Percentiles rank a stretch among this genome's conserved stretches.
These are phyloP conservation scores for Pluvianellus socialis DNA, from an alignment of 2,113 vertebrate genomes.

Conservation along the genomic window DNA sequence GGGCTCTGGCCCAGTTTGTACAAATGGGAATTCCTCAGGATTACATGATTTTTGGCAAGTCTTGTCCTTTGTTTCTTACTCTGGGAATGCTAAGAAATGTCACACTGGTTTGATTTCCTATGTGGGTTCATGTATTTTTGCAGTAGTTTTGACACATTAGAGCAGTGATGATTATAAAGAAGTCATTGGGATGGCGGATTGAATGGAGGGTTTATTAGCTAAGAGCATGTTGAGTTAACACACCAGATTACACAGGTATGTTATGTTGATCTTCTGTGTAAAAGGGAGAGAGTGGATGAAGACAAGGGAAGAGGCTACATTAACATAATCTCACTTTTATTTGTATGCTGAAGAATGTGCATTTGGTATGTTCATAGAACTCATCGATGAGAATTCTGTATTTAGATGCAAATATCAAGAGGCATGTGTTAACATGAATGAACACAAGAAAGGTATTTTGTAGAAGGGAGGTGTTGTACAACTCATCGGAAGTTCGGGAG, in stretches of 20 bases:
- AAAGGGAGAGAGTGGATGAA: neutral
- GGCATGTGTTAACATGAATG: neutral
- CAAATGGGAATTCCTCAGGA: neutral
- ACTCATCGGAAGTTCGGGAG: neutral
- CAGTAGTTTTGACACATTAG: neutral
- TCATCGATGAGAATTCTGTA: neutral
- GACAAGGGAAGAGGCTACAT: neutral
- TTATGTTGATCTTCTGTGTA: neutral
- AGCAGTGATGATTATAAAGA: neutral
- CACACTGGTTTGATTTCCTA: neutral
- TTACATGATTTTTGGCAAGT: neutral
- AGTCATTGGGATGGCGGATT: neutral
- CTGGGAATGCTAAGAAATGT: neutral
- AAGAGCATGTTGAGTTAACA: neutral
- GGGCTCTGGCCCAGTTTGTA: neutral
- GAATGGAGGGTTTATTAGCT: neutral
- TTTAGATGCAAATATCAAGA: neutral
- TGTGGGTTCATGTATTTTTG: neutral
- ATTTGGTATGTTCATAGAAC: neutral
- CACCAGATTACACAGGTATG: neutral
- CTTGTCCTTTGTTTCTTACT: neutral
- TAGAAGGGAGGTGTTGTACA: neutral
- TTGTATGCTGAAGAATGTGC: neutral
- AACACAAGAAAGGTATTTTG: neutral
- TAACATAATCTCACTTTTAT: neutral